Base-by-base conservation (phyloP, 2,113 vertebrate genomes). In the Tragelaphus strepsiceros region DNA sequence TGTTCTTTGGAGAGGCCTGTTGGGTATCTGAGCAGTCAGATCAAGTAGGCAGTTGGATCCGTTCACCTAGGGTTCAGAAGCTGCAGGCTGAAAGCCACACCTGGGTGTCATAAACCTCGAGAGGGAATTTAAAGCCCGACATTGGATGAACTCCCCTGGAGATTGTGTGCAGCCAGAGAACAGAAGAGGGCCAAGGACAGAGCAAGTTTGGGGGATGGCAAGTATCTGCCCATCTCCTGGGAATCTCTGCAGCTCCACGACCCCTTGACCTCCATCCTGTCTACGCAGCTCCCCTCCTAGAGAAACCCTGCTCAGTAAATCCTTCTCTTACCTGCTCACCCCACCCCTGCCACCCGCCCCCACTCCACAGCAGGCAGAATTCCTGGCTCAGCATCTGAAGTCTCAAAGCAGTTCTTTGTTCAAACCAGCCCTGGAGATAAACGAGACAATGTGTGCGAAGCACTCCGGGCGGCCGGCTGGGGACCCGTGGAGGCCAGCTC, bases 401-500 rank as follows among this genome's bases (percentile, higher is more conserved):
- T 85, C 92, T 97, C 94, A 98, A 97, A 97, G 95, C 84, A 22
- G 39, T 10, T 78, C 98, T 98, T 98, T 97, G 97, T 98, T 97
- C 96, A 15, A 7, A 22, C 16, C 9, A 15, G 84, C 87, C 54
- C 91, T 21, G 3, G 95, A 97, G 88, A 88, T 81, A 54, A 96
- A 95, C 4, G 43, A 96, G 90, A 97, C 90, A 59, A 62, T 14
- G 94, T 28, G 35, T 62, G 87, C 49, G 61, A 71, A 56, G 13
- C 2, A 5, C 64, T 39, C 8, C 0, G 43, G 43, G 77, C 3
- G 3, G 39, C 59, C 61, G 10, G 82, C 49, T 0, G 17, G 43
- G 64, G 4, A 46, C 16, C 13, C 1, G 11, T 1, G 24, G n/a
- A 21, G 12, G 80, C 51, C 84, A 1, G 51, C 39, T 54, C 14